Base-by-base conservation (phyloP, 2,888 invertebrate genomes). In the Phragmatobia fuliginosa region DNA sequence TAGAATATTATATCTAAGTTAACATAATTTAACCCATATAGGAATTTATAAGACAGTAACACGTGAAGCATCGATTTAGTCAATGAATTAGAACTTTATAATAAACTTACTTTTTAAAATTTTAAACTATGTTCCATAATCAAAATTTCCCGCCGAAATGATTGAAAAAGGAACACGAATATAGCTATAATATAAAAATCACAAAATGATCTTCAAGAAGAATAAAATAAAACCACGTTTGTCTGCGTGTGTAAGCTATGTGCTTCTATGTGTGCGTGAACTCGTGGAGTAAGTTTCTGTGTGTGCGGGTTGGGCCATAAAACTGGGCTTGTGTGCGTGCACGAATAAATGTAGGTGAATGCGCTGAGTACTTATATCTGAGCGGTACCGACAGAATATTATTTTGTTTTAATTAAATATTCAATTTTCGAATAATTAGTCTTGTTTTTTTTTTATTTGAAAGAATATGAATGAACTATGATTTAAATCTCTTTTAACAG, bases 261-360 rank as follows among this genome's bases (percentile, higher is more conserved):
- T 21, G 71, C 33, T 88, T 36, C 92, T 93, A 92, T 93, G 94
- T 74, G 94, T 90, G 89, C 81, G 63, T 81, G 79, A 63, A 81
- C 79, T 82, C 74, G 61, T 73, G 60, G 70, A 64, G 71, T 77
- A 58, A 32, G 21, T 41, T 31, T 14, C 45, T 79, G 90, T 84
- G 86, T 76, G 78, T 74, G 71, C 14, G 74, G 32, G 67, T 74
- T 77, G 79, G 71, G 92, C 92, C 84, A 91, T 94, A 92, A 93
- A 92, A 89, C 77, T 85, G 87, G 68, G 85, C 11, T 71, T 88
- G 94, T 94, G 94, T 94, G 94, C 73, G 94, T 90, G 88, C 82
- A 90, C 90, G 93, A 92, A 94, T 93, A 93, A 93, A 94, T 94
- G 94, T 94, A 93, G 94, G 94, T 93, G 92, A 93, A 88, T 88